Percentiles rank a stretch among this genome's conserved stretches.
phyloP scores from a whole-genome alignment of 2,888 invertebrate species.

The Dasypogon diadema region DNA sequence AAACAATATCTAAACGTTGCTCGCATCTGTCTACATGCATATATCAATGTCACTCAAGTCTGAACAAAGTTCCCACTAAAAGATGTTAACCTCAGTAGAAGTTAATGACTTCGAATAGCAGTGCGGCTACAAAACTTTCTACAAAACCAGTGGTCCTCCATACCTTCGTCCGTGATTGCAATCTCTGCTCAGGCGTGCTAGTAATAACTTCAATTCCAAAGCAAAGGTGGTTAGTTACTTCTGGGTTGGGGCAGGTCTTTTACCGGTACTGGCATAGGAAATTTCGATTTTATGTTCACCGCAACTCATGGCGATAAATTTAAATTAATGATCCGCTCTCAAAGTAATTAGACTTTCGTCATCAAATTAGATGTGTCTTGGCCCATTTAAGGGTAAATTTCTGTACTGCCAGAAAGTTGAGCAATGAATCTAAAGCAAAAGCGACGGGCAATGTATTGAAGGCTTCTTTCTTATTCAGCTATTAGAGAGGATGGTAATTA shows the following conservation, averaged over 20 bases:
- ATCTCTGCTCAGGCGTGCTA: not conserved
- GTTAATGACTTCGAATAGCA: slow-evolving; percentile 34
- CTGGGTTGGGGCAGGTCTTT: slow-evolving; percentile 31
- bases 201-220: slow-evolving; percentile 15
- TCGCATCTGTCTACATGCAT: slow-evolving; percentile 28
- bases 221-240: not conserved
- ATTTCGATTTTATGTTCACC: slow-evolving; percentile 38
- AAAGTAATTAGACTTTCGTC: slow-evolving; percentile 51
- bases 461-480: not conserved
- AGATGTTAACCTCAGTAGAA: slow-evolving; percentile 40
- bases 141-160: slow-evolving; percentile 18
- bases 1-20: slow-evolving; percentile 33
- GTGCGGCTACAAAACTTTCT: slow-evolving; percentile 30
- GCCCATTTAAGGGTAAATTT: slow-evolving; percentile 17
- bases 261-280: not conserved
- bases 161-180: slow-evolving; percentile 31
- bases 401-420: not conserved
- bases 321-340: slow-evolving; percentile 48
- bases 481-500: not conserved
- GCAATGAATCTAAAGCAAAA: not conserved
- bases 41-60: slow-evolving; percentile 36
- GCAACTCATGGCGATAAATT: slow-evolving; percentile 42
- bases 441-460: not conserved
- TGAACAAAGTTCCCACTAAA: slow-evolving; percentile 17
- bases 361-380: slow-evolving; percentile 43